Evolutionary conservation across 2,797 vertebrate species (phyloP).

Genomic region (Molothrus aeneus): DNA sequence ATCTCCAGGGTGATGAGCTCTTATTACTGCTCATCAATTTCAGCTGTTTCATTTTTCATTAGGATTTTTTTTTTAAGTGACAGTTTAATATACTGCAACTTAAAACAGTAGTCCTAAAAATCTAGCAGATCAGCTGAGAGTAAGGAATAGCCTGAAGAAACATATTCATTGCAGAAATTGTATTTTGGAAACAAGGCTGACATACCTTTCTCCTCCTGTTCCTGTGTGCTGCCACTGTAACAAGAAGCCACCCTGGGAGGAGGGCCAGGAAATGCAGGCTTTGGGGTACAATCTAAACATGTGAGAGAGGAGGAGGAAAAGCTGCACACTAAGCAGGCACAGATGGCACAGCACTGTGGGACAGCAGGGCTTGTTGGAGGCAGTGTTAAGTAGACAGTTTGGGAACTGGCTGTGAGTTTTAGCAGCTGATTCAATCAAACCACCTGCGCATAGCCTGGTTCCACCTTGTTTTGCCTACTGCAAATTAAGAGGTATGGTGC

Average conservation of each 20-base stretch:
- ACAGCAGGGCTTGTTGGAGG: constrained; percentile 45
- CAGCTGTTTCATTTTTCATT: background rate
- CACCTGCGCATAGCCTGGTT: background rate
- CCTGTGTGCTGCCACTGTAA: background rate
- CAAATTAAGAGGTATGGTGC: background rate
- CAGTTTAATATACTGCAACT: background rate
- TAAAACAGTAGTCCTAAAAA: background rate
- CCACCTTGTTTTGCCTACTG: background rate
- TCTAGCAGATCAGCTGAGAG: background rate
- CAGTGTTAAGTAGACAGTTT: constrained; percentile 59
- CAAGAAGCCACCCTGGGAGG: background rate
- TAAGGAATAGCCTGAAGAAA: background rate
- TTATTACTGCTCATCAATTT: constrained; percentile 7
- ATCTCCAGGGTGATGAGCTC: background rate
- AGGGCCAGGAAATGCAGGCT: constrained; percentile 16
- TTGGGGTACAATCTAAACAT: background rate
- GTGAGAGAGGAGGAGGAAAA: constrained; percentile 37
- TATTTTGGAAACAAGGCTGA: background rate
- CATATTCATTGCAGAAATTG: background rate
- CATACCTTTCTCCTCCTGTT: background rate
- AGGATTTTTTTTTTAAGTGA: background rate
- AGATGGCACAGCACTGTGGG: constrained; percentile 29
- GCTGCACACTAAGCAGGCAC: constrained; percentile 32
- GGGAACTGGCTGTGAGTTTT: constrained; percentile 53
- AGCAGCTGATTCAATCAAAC: constrained; percentile 53